phyloP scores from a whole-genome alignment of 1,140 invertebrate genomes.

The Periplaneta americana region DNA sequence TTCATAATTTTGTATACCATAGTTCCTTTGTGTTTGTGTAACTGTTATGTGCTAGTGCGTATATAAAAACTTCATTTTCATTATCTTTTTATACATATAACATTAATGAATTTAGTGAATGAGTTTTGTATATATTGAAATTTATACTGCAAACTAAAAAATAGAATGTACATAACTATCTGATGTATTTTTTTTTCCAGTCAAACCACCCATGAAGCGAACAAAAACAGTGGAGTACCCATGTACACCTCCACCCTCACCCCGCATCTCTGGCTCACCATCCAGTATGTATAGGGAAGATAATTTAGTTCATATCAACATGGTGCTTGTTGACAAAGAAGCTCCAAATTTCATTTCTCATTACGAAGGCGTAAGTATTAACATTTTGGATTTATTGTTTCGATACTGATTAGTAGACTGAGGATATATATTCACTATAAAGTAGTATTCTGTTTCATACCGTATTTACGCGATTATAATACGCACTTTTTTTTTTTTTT shows the following conservation, averaged over 20 bases:
- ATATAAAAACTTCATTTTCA: no score
- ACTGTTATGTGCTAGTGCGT: no score
- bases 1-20: no score
- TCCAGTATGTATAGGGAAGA: slow-evolving; percentile 30
- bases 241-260: slow-evolving; percentile 67
- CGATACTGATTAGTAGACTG: no score
- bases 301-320: slow-evolving; percentile 55
- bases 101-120: no score
- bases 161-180: not conserved
- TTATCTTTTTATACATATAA: no score
- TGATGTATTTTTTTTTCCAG: not conserved
- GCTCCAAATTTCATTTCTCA: slow-evolving; percentile 49
- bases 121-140: not conserved
- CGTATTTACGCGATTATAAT: no score
- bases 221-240: slow-evolving; percentile 35
- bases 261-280: slow-evolving; percentile 32
- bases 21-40: no score
- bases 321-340: slow-evolving; percentile 50
- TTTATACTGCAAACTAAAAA: not conserved
- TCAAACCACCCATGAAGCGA: slow-evolving; percentile 27
- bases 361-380: slow-evolving; percentile 44
- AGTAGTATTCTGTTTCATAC: no score
- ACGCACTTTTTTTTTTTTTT: no score
- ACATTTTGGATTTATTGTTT: no score
- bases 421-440: no score